Conservation (phyloP, 2,113 vertebrate species). For the Centropristis striata region DNA sequence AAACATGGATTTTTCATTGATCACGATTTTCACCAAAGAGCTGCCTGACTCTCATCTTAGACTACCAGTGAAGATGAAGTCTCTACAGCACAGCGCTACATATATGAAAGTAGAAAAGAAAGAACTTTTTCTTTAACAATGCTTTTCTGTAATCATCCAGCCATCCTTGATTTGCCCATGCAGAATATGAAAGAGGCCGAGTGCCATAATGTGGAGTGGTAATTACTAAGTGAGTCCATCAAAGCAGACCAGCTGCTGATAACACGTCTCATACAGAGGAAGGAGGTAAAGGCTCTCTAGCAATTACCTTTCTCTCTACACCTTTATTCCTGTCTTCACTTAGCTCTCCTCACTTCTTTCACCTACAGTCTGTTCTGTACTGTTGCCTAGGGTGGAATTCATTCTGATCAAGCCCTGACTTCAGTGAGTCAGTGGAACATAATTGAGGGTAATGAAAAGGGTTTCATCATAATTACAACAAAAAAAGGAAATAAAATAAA, state of each 20-base stretch:
- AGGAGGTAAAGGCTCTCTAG: conserved; percentile 3
- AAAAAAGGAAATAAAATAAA: conserved; percentile 9
- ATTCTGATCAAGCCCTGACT: conserved; percentile 37
- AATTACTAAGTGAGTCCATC: conserved; percentile 57
- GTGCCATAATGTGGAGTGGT: conserved; percentile 30
- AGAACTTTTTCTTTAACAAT: background rate
- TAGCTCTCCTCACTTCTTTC: conserved; percentile 5
- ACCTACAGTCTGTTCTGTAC: conserved; percentile 1
- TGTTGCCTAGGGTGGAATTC: conserved; percentile 39
- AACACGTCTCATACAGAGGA: background rate
- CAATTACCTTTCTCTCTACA: conserved; percentile 35
- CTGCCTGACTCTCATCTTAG: conserved; percentile 17
- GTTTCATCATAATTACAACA: conserved; percentile 73
- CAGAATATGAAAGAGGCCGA: conserved; percentile 47
- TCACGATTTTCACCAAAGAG: background rate
- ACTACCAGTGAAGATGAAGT: background rate
- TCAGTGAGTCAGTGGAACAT: conserved; percentile 54
- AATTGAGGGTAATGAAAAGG: conserved; percentile 72
- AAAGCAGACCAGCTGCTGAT: conserved; percentile 57
- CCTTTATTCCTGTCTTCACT: conserved; percentile 3
- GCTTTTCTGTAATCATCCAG: conserved; percentile 28
- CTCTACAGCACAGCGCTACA: background rate
- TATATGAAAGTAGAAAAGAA: background rate
- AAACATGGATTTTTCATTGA: background rate
- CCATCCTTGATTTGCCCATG: conserved; percentile 36